Percentiles rank a stretch among this genome's conserved stretches.
Conservation (phyloP, 1,140 invertebrate species). For the Drosophila ohnishii region DNA sequence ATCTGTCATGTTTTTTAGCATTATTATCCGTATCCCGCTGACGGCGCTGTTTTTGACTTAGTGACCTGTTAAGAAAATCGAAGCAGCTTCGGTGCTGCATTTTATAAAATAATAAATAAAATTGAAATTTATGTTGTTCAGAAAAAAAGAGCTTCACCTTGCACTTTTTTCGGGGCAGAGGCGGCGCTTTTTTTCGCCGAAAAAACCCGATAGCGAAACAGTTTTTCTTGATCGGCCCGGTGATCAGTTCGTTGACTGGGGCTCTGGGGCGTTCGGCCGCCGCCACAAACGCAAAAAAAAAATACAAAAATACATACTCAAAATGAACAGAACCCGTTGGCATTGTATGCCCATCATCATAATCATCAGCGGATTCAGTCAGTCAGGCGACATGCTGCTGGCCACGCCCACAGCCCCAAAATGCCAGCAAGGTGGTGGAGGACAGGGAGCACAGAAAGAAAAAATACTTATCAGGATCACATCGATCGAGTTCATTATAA, state of each 20-base stretch:
- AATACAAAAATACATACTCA: conserved; percentile 11
- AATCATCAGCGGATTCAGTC: conserved; percentile 25
- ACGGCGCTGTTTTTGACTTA: conserved; percentile 42
- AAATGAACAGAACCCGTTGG: conserved; percentile 54
- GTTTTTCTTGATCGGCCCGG: conserved; percentile 31
- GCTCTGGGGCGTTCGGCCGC: conserved; percentile 50
- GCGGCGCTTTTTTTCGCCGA: conserved; percentile 16
- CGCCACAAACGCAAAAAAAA: conserved; percentile 2
- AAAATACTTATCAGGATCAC: neutral
- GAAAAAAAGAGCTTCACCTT: conserved; percentile 57
- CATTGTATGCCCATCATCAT: conserved; percentile 54
- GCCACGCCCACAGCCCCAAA: conserved; percentile 56
- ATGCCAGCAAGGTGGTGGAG: conserved; percentile 59
- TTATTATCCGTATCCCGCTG: conserved; percentile 28
- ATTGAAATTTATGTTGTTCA: conserved; percentile 52
- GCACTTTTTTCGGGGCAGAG: conserved; percentile 56
- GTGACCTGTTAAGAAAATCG: conserved; percentile 34
- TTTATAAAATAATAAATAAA: conserved; percentile 53
- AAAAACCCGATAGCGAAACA: conserved; percentile 30
- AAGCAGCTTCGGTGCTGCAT: conserved; percentile 27
- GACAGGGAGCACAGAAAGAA: conserved; percentile 17
- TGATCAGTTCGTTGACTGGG: conserved; percentile 65
- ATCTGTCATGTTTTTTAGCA: conserved; percentile 5
- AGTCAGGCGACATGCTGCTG: conserved; percentile 33
- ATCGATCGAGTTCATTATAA: no score